These are phyloP conservation scores for Chaetophractus vellerosus DNA, from an alignment of 2,797 vertebrate genomes.

Conservation along the genomic window DNA sequence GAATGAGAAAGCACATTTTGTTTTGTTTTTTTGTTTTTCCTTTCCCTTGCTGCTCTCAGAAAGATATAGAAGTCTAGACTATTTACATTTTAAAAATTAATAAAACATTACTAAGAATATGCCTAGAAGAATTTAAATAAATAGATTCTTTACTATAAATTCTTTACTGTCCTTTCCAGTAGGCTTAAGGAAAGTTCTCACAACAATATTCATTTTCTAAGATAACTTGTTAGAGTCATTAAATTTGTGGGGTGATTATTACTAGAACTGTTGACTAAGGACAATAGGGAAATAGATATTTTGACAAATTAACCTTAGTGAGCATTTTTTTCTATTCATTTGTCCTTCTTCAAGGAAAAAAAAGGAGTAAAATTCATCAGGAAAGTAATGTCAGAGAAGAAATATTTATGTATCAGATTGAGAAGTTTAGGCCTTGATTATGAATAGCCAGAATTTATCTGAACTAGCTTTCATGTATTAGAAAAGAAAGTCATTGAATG, in stretches of 20 bases:
- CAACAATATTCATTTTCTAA: not conserved
- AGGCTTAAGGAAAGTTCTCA: not conserved
- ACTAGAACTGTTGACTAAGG: not conserved
- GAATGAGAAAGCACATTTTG: not conserved
- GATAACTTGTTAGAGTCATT: not conserved
- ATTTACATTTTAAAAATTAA: conserved; percentile 17
- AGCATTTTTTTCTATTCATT: not conserved
- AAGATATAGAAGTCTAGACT: not conserved
- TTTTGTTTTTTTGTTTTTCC: not conserved
- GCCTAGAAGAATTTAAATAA: not conserved
- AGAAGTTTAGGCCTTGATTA: not conserved
- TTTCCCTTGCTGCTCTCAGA: not conserved
- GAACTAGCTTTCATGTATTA: not conserved
- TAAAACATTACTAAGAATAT: not conserved
- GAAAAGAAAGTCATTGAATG: not conserved
- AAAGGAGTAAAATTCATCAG: not conserved
- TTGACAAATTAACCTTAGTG: not conserved
- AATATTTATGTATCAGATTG: not conserved
- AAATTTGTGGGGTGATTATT: not conserved
- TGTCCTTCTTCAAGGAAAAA: not conserved
- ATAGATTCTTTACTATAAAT: too few species aligned
- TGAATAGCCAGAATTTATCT: not conserved
- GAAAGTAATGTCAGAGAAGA: not conserved
- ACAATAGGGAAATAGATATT: not conserved
- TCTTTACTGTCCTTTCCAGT: conserved; percentile 11